Conservation (phyloP, 2,888 invertebrate genomes). For the Tricholauxania praeusta region DNA sequence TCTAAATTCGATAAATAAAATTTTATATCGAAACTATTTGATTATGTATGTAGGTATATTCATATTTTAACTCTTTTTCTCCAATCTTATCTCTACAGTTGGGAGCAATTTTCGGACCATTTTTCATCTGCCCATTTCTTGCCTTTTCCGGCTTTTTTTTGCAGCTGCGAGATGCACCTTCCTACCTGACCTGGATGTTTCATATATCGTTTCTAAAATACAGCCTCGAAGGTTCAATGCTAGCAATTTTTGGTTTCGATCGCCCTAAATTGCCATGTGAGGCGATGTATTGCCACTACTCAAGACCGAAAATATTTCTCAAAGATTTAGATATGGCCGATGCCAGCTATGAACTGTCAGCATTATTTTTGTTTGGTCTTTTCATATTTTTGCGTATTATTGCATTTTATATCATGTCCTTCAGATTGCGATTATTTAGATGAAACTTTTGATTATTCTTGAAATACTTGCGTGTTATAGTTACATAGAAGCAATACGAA, state of each 20-base stretch:
- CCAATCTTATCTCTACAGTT: slow-evolving; percentile 72
- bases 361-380: slow-evolving; percentile 75
- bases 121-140: slow-evolving; percentile 87
- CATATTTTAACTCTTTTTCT: slow-evolving; percentile 6
- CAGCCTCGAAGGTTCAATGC: slow-evolving; percentile 84
- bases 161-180: slow-evolving; percentile 83
- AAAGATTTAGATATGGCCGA: slow-evolving; percentile 78
- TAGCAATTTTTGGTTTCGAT: slow-evolving; percentile 86
- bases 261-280: slow-evolving; percentile 81
- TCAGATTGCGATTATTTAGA: slow-evolving; percentile 72
- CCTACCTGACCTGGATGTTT: slow-evolving; percentile 85
- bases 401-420: slow-evolving; percentile 77
- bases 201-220: slow-evolving; percentile 91
- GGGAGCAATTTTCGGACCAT: slow-evolving; percentile 90
- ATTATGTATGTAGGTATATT: background rate
- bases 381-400: slow-evolving; percentile 74
- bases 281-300: slow-evolving; percentile 81
- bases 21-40: no score
- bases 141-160: slow-evolving; percentile 95
- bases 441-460: slow-evolving; percentile 42
- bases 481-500: no score
- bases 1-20: no score
- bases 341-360: slow-evolving; percentile 76
- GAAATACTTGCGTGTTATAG: background rate
- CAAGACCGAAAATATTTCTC: slow-evolving; percentile 79